Conservation (phyloP, 2,113 vertebrate genomes). For the Lampris incognitus region DNA sequence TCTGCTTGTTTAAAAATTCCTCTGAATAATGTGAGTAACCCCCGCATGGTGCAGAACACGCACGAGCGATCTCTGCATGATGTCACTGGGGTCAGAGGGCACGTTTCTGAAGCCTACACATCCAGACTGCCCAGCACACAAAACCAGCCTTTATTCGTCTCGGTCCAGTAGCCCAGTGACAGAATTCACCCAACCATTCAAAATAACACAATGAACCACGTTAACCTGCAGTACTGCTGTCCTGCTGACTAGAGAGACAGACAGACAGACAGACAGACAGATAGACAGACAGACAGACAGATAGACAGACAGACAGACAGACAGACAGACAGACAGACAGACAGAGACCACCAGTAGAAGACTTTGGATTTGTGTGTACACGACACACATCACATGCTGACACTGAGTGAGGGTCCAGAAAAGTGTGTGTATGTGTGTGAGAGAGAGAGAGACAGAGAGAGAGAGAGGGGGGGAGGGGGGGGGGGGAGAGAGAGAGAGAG, state of each 20-base stretch:
- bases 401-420: not conserved
- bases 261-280: not conserved
- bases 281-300: too few species aligned
- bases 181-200: slow-evolving; percentile 9
- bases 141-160: slow-evolving; percentile 40
- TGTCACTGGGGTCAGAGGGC: slow-evolving; percentile 68
- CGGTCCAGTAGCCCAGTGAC: slow-evolving; percentile 52
- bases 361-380: not conserved
- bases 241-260: not conserved
- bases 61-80: slow-evolving; percentile 63
- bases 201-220: not conserved
- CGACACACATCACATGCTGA: not conserved
- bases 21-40: slow-evolving; percentile 75
- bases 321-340: too few species aligned
- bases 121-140: slow-evolving; percentile 55
- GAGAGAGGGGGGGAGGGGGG: too few species aligned
- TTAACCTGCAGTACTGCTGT: not conserved
- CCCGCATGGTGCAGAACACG: slow-evolving; percentile 65
- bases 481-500: not conserved
- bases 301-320: too few species aligned
- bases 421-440: not conserved
- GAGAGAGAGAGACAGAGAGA: not conserved
- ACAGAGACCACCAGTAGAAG: too few species aligned
- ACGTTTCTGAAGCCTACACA: slow-evolving; percentile 66
- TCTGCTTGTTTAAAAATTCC: slow-evolving; percentile 62